Evolutionary conservation across 2,888 invertebrate species (phyloP).

Genomic region (Aspidiotus rigidus): DNA sequence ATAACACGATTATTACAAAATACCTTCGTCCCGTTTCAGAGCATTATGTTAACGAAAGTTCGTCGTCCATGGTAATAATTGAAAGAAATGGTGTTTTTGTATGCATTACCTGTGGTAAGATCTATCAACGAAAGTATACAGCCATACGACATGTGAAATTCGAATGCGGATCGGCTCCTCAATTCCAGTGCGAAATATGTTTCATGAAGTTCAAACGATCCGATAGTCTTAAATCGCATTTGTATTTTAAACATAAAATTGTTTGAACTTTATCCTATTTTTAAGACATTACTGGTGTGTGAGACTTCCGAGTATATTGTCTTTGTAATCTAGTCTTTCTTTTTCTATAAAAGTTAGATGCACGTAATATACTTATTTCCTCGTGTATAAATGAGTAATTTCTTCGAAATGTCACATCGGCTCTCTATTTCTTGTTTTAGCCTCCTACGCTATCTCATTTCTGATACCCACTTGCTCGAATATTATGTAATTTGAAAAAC

Average conservation of each 20-base stretch:
- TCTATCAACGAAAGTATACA: slow-evolving; percentile 41
- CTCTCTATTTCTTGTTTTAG: too few species aligned
- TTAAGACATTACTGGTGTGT: not conserved
- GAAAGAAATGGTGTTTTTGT: slow-evolving; percentile 27
- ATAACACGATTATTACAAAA: too few species aligned
- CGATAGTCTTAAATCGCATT: slow-evolving; percentile 35
- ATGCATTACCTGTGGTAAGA: slow-evolving; percentile 38
- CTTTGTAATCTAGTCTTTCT: too few species aligned
- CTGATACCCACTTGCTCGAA: too few species aligned
- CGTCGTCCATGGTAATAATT: slow-evolving; percentile 4
- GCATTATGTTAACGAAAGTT: not conserved
- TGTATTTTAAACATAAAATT: slow-evolving; percentile 32
- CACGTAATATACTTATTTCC: too few species aligned
- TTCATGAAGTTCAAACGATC: slow-evolving; percentile 36
- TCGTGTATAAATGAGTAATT: too few species aligned
- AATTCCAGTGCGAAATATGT: slow-evolving; percentile 41
- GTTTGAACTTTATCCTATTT: slow-evolving; percentile 5
- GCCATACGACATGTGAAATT: slow-evolving; percentile 40
- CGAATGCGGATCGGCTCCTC: slow-evolving; percentile 43
- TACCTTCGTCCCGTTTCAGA: not conserved
- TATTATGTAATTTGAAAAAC: too few species aligned
- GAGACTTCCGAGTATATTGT: too few species aligned
- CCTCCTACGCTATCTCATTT: too few species aligned
- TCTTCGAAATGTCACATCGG: too few species aligned
- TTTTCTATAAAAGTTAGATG: too few species aligned